These are phyloP conservation scores for Diprion similis DNA, from an alignment of 1,140 invertebrate genomes.

Conservation along the genomic window DNA sequence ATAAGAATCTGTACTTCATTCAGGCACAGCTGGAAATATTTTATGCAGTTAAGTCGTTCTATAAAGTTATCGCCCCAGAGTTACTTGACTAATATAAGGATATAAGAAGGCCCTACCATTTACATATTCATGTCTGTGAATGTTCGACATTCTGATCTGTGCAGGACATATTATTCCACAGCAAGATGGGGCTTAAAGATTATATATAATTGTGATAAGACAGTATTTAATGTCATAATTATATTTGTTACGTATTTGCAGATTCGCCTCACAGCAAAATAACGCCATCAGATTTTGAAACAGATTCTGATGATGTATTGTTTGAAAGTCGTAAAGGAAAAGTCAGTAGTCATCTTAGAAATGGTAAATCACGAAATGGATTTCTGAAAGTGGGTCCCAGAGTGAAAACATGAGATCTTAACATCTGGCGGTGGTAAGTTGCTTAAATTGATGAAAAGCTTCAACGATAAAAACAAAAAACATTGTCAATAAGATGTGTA, in stretches of 20 bases:
- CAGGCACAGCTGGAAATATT: too few relatives aligned
- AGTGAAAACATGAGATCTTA: conserved; percentile 51
- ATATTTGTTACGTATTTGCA: conserved; percentile 31
- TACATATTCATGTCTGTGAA: conserved; percentile 11
- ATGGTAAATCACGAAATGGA: conserved; percentile 52
- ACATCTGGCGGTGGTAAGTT: background rate
- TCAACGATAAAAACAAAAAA: too few relatives aligned
- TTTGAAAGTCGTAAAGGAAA: conserved; percentile 56
- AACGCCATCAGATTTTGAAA: conserved; percentile 55
- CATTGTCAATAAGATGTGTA: too few relatives aligned
- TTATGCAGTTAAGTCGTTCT: too few relatives aligned
- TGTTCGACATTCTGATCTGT: conserved; percentile 11
- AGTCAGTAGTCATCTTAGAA: conserved; percentile 44
- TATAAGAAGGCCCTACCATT: background rate
- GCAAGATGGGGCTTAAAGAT: too few relatives aligned
- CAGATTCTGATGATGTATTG: conserved; percentile 57
- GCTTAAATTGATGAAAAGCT: background rate
- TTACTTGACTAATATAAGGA: background rate
- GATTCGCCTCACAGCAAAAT: conserved; percentile 54
- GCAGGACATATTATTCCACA: background rate
- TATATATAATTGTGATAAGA: background rate
- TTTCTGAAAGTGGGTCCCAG: conserved; percentile 48
- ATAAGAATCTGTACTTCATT: too few relatives aligned
- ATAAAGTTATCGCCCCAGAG: background rate
- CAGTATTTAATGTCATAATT: conserved; percentile 18